phyloP scores from a whole-genome alignment of 2,797 vertebrate genomes.

The Micropoecilia bifurca region DNA sequence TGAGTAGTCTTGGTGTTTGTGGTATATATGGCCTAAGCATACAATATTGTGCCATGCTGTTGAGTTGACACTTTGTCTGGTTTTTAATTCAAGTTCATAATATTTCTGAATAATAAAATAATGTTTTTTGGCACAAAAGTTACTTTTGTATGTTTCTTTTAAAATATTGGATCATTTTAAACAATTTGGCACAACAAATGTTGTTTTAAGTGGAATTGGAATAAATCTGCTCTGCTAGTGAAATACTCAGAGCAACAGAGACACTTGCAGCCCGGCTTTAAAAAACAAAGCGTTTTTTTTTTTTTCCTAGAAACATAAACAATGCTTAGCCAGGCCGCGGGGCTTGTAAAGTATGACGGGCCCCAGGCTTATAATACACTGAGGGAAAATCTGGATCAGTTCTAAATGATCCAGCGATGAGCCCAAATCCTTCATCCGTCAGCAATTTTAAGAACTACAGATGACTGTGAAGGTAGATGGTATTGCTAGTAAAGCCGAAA shows the following conservation, averaged over 20 bases:
- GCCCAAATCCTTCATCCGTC: not conserved
- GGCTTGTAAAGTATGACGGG: no score
- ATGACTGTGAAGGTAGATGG: not conserved
- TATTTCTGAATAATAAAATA: not conserved
- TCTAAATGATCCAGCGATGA: not conserved
- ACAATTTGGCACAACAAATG: not conserved
- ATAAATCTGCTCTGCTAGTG: no score
- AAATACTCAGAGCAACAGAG: no score
- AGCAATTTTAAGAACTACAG: not conserved
- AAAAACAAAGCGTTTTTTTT: no score
- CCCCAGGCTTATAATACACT: no score
- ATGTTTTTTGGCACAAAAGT: not conserved
- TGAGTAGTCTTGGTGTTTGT: not conserved
- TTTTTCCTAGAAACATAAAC: no score
- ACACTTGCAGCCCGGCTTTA: no score
- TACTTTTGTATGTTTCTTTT: not conserved
- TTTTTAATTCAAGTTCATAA: not conserved
- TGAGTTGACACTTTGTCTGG: not conserved
- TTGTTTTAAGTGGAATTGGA: not conserved
- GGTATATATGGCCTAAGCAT: not conserved
- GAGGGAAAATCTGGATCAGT: no score
- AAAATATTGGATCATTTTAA: not conserved
- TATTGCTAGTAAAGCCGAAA: not conserved
- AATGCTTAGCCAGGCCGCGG: no score
- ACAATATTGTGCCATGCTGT: conserved; percentile 31